A percentile compares a stretch with the other conserved stretches of the same genome.
These are phyloP conservation scores for Callyntrura sp. DNA, from an alignment of 2,888 invertebrate genomes.

Conservation along the genomic window DNA sequence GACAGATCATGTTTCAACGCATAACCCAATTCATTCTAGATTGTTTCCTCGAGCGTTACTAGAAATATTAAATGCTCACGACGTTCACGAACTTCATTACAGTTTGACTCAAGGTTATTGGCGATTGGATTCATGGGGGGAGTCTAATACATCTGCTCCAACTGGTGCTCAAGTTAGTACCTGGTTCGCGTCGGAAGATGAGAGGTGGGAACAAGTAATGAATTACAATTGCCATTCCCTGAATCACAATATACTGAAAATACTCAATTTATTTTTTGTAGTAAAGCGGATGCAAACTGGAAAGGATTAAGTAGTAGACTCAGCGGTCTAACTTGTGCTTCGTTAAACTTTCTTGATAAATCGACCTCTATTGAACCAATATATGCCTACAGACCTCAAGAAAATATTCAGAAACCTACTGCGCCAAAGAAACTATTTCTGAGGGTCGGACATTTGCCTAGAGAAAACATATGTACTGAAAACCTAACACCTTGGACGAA, in stretches of 20 bases:
- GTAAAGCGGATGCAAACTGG: constrained; percentile 94
- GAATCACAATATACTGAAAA: too few relatives aligned
- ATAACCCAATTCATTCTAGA: constrained; percentile 89
- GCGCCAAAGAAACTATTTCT: constrained; percentile 85
- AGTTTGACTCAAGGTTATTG: constrained; percentile 97
- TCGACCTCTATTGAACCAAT: constrained; percentile 94
- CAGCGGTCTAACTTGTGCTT: constrained; percentile 98
- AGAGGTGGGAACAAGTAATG: constrained; percentile 75
- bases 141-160: constrained; percentile 94
- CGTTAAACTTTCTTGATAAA: constrained; percentile 96
- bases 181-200: constrained; percentile 91
- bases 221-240: neutral
- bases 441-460: constrained; percentile 95
- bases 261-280: too few relatives aligned
- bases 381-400: constrained; percentile 92
- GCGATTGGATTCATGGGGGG: constrained; percentile 97
- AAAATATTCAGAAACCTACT: constrained; percentile 88
- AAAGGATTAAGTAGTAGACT: constrained; percentile 94
- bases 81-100: constrained; percentile 95
- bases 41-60: constrained; percentile 95
- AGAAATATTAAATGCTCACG: constrained; percentile 93
- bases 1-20: constrained; percentile 49
- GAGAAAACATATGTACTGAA: constrained; percentile 99
- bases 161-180: constrained; percentile 98
- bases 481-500: constrained; percentile 99